Evolutionary conservation across 2,113 vertebrate species (phyloP), one percentile per base, ranked within the genome.

Genomic region (Engystomops pustulosus): DNA sequence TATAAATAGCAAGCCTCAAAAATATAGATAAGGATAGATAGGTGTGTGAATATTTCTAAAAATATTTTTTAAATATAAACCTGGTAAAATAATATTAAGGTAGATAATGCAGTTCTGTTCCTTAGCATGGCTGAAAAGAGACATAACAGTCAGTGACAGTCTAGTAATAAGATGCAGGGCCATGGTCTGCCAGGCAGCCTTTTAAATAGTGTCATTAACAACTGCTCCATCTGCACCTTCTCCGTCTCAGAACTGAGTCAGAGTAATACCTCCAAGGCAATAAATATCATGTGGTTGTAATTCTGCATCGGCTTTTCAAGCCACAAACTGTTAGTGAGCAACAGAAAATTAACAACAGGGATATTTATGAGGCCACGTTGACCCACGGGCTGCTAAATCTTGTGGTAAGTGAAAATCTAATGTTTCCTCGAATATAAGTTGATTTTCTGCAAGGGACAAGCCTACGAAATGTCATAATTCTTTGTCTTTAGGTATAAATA

Each of bases 341-440:
- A 68, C 41, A 65, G 58, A 80, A 80, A 80, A 67, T 80, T 68
- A 80, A 62, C 78, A 80, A 49, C 25, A 68, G 23, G 78, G 62
- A 68, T 80, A 80, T 80, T 67, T 80, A 80, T 80, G 47, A 75
- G 71, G 71, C 47, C 47, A 51, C 27, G 60, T 20, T 47, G 78
- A 67, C 78, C 78, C 44, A 80, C 27, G 25, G 32, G 60, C 60
- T 68, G 58, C 49, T 80, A 80, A 80, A 67, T 65, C 58, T n/a
- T 80, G 78, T 80, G 78, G 78, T 80, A 68, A 80, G 60, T 47
- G 60, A 80, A 68, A 80, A 65, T 65, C 38, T 67, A 80, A 80
- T 80, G 78, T 68, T 80, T 80, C 78, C 78, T 45, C 68, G n/a
- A 80, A 80, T 47, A 32, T 36, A n/a, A 25, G 62, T 45, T 68